These are phyloP conservation scores for Drosophila setosimentum DNA, from an alignment of 2,888 invertebrate species.

Conservation along the genomic window DNA sequence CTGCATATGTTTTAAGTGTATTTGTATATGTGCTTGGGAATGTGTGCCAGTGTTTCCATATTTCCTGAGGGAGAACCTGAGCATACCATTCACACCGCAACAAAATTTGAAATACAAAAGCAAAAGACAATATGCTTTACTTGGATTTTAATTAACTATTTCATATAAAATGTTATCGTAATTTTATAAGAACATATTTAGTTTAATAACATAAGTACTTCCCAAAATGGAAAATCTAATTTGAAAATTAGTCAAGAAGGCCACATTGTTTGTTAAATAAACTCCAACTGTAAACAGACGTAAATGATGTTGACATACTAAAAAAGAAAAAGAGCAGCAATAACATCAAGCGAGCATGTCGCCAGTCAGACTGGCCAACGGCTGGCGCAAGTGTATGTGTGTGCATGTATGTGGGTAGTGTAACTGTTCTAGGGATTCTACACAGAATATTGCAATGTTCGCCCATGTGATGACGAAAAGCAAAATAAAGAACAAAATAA, in stretches of 20 bases:
- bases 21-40: neutral
- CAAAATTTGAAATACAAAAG: neutral
- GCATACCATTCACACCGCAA: conserved; percentile 24
- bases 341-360: conserved; percentile 40
- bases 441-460: conserved; percentile 73
- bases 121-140: neutral
- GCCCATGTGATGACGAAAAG: conserved; percentile 55
- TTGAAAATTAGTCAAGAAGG: conserved; percentile 16
- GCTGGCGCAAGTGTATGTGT: conserved; percentile 56
- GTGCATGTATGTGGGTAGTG: neutral
- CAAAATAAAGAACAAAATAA: conserved; percentile 55
- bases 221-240: neutral
- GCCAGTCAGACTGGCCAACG: conserved; percentile 78
- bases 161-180: neutral
- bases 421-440: conserved; percentile 18
- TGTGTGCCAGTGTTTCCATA: conserved; percentile 5
- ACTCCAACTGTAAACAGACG: conserved; percentile 48
- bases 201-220: neutral
- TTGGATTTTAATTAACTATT: neutral
- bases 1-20: conserved; percentile 2
- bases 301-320: conserved; percentile 60
- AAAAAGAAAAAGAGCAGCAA: conserved; percentile 18
- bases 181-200: neutral
- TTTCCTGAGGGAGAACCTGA: conserved; percentile 9
- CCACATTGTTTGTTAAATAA: conserved; percentile 37